These are phyloP conservation scores for Drosophila watanabei DNA, from an alignment of 1,140 invertebrate species.

Conservation along the genomic window DNA sequence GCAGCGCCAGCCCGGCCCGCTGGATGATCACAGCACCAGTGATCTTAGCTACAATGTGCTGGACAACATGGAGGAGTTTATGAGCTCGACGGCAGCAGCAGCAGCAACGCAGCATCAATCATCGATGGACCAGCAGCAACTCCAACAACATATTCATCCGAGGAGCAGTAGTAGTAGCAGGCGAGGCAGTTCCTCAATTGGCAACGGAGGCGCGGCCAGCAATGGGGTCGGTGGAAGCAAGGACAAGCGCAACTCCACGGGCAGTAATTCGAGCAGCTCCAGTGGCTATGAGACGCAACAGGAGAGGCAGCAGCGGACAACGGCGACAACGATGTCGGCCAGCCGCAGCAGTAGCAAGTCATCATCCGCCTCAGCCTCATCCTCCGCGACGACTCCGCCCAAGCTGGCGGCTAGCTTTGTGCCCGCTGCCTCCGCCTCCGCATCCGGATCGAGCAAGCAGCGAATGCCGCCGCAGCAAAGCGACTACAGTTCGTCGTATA, in stretches of 20 bases:
- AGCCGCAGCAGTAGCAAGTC: conserved; percentile 53
- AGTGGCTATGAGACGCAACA: conserved; percentile 70
- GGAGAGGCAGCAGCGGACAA: conserved; percentile 57
- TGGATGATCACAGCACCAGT: conserved; percentile 73
- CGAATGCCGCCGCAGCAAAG: conserved; percentile 34
- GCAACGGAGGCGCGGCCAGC: conserved; percentile 16
- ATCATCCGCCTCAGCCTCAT: conserved; percentile 42
- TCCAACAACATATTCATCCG: conserved; percentile 41
- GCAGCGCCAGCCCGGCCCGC: conserved; percentile 58
- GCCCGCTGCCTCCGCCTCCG: conserved; percentile 31
- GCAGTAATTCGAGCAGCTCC: conserved; percentile 69
- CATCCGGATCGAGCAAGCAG: conserved; percentile 33
- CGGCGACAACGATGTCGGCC: conserved; percentile 19
- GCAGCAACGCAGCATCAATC: conserved; percentile 28
- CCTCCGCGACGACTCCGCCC: conserved; percentile 57
- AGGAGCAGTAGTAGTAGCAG: conserved; percentile 35
- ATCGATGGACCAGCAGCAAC: conserved; percentile 36
- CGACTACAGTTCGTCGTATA: conserved; percentile 43
- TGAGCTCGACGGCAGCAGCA: conserved; percentile 54
- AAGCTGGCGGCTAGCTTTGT: conserved; percentile 70
- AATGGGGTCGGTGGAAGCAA: conserved; percentile 13
- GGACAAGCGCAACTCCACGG: conserved; percentile 73
- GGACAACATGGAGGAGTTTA: conserved; percentile 79
- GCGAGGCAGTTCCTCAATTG: conserved; percentile 35
- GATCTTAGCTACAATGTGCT: conserved; percentile 81